A percentile compares a stretch with the other conserved stretches of the same genome.
Evolutionary conservation across 2,888 invertebrate genomes (phyloP).

Genomic region (Cheilosia vulpina): DNA sequence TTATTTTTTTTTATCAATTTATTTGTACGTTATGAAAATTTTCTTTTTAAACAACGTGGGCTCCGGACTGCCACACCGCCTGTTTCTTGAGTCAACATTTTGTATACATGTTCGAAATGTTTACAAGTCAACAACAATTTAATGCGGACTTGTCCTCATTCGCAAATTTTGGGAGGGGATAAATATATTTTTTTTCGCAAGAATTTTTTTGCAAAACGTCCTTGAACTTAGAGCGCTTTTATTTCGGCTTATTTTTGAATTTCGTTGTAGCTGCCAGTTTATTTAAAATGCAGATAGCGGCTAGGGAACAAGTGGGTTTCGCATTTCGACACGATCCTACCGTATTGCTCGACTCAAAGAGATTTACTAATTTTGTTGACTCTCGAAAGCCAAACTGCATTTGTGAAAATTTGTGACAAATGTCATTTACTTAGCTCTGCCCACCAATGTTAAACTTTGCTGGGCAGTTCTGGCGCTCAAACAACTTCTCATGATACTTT

Average conservation of each 20-base stretch:
- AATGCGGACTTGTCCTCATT: background rate
- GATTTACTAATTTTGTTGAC: no score
- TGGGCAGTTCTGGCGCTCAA: no score
- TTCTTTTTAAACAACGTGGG: background rate
- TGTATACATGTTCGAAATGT: background rate
- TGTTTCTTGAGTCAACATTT: background rate
- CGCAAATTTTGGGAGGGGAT: background rate
- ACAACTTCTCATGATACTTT: no score
- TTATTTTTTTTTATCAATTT: background rate
- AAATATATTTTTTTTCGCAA: background rate
- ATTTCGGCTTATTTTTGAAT: background rate
- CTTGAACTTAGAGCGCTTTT: background rate
- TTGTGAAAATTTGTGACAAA: no score
- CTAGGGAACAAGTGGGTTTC: no score
- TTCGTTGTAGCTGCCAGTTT: background rate
- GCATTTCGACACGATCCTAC: no score
- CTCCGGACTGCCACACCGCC: background rate
- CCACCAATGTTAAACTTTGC: no score
- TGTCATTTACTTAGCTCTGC: no score
- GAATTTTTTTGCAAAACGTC: background rate
- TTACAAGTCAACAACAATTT: background rate
- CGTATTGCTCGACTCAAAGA: no score
- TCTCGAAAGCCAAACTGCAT: no score
- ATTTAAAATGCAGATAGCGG: no score
- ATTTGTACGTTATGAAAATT: background rate